Base-by-base conservation (phyloP, 2,888 invertebrate genomes). In the Heliconius hortense region DNA sequence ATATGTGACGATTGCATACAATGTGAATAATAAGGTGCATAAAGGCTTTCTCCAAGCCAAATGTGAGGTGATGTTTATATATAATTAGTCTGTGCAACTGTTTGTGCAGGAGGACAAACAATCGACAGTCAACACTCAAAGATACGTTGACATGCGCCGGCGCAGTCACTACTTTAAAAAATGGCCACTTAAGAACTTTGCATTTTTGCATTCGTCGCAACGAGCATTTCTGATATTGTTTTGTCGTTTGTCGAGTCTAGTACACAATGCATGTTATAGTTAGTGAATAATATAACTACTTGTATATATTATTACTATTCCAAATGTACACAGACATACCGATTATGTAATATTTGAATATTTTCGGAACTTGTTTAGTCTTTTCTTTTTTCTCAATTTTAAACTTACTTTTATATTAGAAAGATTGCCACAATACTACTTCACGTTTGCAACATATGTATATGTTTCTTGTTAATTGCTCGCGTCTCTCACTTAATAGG, bases 111-210 rank as follows among this genome's bases (percentile, higher is more conserved):
- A 86, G 88, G 86, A 88, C 87, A 92, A 91, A 93, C 92, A 93
- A 88, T 89, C 88, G 85, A 88, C 84, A 85, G 92, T 92, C 89
- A 92, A 93, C 90, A 93, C 93, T 93, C 83, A 84, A 92, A 83
- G 90, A 92, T 89, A 88, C 93, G 92, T 91, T 92, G 93, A 92
- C 93, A 88, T 78, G 78, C 80, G 83, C 82, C 77, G 79, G 79
- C 82, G 82, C 81, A 80, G 66, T 74, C 68, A 48, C 63, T 63
- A 63, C 66, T 72, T 62, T 75, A 63, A 76, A 75, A 70, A 63
- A 15, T 26, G 35, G 15, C 21, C 35, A 60, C 26, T 60, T 53
- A 53, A 53, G 28, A 53, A 13, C 3, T 26, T 4, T 26, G 53
- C 68, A 48, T 69, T 53, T 48, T 53, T 48, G 68, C 48, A 28